Evolutionary conservation across 1,140 invertebrate species (phyloP).

Genomic region (Homarus americanus): DNA sequence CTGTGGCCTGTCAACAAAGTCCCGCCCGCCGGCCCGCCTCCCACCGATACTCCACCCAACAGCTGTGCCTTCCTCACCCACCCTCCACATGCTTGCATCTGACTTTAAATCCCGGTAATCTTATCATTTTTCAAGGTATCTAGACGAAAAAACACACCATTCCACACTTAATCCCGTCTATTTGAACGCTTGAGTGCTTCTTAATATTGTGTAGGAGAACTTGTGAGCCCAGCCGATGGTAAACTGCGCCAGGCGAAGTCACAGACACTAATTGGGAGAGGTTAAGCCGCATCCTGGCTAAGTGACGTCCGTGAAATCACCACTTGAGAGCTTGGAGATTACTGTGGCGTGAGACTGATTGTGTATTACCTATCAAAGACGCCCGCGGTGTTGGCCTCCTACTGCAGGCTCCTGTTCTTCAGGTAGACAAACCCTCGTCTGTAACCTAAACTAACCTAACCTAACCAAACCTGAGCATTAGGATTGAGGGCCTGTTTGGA

Average conservation of each 20-base stretch:
- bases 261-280: neutral
- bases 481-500: too few species aligned
- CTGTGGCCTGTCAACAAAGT: conserved; percentile 8
- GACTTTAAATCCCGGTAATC: too few species aligned
- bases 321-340: conserved; percentile 8
- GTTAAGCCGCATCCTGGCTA: neutral
- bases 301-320: conserved; percentile 34
- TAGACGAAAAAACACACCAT: too few species aligned
- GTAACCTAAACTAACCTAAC: too few species aligned
- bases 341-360: conserved; percentile 5
- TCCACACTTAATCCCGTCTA: too few species aligned
- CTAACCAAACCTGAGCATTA: too few species aligned
- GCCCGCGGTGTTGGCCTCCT: neutral
- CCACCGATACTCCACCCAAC: conserved; percentile 13
- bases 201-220: too few species aligned
- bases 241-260: neutral
- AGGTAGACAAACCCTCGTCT: too few species aligned
- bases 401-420: too few species aligned
- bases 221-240: neutral
- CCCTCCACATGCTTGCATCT: neutral
- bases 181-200: too few species aligned
- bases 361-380: neutral
- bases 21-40: neutral
- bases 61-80: neutral
- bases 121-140: too few species aligned